Percentiles rank a stretch among this genome's conserved stretches.
phyloP scores from a whole-genome alignment of 2,797 vertebrate genomes.

The Clarias fuscus region DNA sequence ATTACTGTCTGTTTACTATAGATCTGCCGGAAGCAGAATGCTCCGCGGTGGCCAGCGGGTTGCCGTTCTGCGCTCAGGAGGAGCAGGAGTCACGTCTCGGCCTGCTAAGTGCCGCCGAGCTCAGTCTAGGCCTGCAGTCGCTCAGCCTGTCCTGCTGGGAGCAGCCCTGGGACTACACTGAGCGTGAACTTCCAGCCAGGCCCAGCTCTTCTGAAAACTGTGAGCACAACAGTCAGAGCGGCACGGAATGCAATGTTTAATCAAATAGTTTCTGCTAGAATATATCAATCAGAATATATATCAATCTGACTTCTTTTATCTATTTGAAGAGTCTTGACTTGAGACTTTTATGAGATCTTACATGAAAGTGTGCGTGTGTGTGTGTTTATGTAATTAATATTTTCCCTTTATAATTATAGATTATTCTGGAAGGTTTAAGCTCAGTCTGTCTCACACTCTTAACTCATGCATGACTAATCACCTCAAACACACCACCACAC shows the following conservation, averaged over 20 bases:
- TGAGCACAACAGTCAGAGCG: constrained; percentile 73
- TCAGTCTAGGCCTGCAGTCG: constrained; percentile 96
- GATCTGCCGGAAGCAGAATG: constrained; percentile 85
- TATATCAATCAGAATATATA: background rate
- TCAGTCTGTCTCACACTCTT: constrained; percentile 41
- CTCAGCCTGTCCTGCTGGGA: constrained; percentile 93
- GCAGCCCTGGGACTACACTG: constrained; percentile 93
- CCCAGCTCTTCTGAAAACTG: constrained; percentile 84
- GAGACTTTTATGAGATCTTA: background rate
- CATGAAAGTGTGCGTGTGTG: background rate
- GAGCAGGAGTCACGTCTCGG: constrained; percentile 85
- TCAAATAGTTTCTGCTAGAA: background rate
- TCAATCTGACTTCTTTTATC: background rate
- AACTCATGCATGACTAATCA: constrained; percentile 51
- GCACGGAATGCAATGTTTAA: background rate
- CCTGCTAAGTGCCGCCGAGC: constrained; percentile 84
- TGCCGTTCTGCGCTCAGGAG: constrained; percentile 90
- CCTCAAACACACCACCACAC: constrained; percentile 8
- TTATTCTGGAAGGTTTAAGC: constrained; percentile 51
- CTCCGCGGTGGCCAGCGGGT: constrained; percentile 86
- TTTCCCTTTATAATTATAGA: constrained; percentile 19
- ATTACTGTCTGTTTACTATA: constrained; percentile 54
- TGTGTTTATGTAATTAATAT: background rate
- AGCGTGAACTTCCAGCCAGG: constrained; percentile 81
- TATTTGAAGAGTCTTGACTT: background rate